Conservation (phyloP, 2,797 vertebrate genomes). For the Aeoliscus strigatus region DNA sequence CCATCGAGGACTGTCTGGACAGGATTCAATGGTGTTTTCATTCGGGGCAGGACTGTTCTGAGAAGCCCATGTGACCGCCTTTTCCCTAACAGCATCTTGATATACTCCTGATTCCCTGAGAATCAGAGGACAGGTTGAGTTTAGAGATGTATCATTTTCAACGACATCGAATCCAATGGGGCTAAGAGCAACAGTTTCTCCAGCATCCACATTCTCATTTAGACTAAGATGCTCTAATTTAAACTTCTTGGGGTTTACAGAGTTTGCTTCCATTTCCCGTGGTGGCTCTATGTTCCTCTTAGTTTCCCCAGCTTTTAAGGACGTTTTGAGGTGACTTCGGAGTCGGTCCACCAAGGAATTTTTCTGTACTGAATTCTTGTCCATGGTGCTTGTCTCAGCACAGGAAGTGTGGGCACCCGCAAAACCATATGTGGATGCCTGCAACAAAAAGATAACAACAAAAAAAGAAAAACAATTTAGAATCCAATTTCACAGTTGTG, state of each 20-base stretch:
- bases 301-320: constrained; percentile 11
- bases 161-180: not conserved
- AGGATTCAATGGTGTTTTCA: not conserved
- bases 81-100: not conserved
- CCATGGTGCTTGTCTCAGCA: constrained; percentile 3
- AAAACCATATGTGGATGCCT: constrained; percentile 20
- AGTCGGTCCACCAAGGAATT: constrained; percentile 29
- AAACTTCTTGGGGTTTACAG: constrained; percentile 5
- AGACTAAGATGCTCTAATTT: constrained; percentile 4
- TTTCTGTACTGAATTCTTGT: constrained; percentile 8
- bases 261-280: not conserved
- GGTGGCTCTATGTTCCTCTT: not conserved
- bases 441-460: constrained; percentile 15
- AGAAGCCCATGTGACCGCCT: not conserved
- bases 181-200: not conserved
- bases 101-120: constrained; percentile 5
- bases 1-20: not conserved
- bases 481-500: too few relatives aligned
- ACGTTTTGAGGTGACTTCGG: constrained; percentile 36
- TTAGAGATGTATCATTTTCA: constrained; percentile 2
- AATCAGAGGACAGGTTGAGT: not conserved
- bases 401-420: constrained; percentile 2
- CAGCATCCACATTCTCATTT: constrained; percentile 2
- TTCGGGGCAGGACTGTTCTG: not conserved
- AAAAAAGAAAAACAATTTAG: too few relatives aligned